Conservation (phyloP, 2,888 invertebrate species). For the Lomographa bimaculata region DNA sequence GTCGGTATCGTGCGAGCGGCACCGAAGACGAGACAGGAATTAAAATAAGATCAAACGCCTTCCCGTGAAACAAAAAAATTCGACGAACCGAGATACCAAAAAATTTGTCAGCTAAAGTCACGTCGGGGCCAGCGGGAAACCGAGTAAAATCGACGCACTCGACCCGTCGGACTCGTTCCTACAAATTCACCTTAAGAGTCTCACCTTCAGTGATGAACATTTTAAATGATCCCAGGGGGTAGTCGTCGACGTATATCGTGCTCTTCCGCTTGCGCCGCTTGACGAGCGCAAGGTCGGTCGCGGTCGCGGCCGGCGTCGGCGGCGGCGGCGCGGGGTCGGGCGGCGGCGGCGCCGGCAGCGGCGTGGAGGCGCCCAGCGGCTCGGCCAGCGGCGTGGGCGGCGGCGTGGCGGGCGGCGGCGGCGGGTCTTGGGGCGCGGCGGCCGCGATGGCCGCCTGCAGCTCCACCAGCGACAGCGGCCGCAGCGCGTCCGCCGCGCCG, state of each 20-base stretch:
- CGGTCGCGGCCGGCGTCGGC: slow-evolving; percentile 21
- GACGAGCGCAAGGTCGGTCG: neutral
- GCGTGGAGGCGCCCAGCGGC: slow-evolving; percentile 28
- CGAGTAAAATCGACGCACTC: no score
- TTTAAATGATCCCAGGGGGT: slow-evolving; percentile 32
- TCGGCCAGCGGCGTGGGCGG: slow-evolving; percentile 24
- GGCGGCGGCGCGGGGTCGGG: slow-evolving; percentile 22
- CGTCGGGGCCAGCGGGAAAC: no score
- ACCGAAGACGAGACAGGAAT: no score
- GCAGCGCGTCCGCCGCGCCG: slow-evolving; percentile 30
- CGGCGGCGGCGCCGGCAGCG: slow-evolving; percentile 20
- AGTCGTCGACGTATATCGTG: slow-evolving; percentile 34
- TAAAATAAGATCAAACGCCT: no score
- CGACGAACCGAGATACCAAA: no score
- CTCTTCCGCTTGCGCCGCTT: slow-evolving; percentile 47
- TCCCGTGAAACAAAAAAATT: no score
- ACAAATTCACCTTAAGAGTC: no score
- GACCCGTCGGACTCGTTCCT: no score
- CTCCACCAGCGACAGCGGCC: slow-evolving; percentile 55
- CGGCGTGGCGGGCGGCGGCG: slow-evolving; percentile 17
- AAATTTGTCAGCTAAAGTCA: no score
- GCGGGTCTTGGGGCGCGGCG: slow-evolving; percentile 41
- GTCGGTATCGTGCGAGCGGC: no score
- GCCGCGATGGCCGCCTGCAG: slow-evolving; percentile 63
- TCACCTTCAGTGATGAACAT: slow-evolving; percentile 46